Evolutionary conservation across 2,888 invertebrate species (phyloP).

Genomic region (Agrypnus murinus): DNA sequence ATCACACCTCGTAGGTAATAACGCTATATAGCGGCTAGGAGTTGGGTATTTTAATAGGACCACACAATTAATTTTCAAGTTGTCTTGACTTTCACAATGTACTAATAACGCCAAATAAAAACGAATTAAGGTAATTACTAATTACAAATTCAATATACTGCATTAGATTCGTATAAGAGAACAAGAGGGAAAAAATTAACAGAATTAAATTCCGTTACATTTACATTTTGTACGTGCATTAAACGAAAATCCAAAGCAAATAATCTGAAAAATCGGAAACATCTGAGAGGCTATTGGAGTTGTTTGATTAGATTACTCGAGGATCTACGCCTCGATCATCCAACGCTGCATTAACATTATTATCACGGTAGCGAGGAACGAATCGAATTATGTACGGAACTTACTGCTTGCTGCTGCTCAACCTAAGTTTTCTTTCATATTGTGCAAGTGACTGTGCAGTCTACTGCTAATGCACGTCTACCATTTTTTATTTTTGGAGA

Average conservation of each 20-base stretch:
- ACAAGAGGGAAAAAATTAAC: conserved; percentile 34
- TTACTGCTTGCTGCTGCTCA: conserved; percentile 45
- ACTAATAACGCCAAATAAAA: no score
- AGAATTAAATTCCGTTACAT: conserved; percentile 40
- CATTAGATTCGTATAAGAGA: conserved; percentile 16
- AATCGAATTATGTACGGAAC: conserved; percentile 62
- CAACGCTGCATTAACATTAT: conserved; percentile 65
- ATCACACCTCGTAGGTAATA: no score
- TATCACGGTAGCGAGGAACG: conserved; percentile 64
- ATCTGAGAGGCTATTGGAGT: conserved; percentile 64
- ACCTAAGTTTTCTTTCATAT: conserved; percentile 42
- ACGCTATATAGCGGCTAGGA: no score
- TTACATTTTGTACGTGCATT: conserved; percentile 47
- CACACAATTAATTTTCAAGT: no score
- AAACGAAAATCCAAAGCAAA: conserved; percentile 59
- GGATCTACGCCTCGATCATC: conserved; percentile 64
- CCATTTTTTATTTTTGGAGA: no score
- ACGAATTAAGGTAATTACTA: no score
- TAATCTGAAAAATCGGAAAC: conserved; percentile 62
- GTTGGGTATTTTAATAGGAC: no score
- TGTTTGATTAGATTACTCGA: conserved; percentile 64
- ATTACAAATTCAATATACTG: no score
- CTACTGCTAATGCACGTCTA: conserved; percentile 1
- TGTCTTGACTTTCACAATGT: no score
- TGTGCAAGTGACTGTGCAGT: conserved; percentile 30